Conservation (phyloP, 2,113 vertebrate species). For the Hyla sarda region DNA sequence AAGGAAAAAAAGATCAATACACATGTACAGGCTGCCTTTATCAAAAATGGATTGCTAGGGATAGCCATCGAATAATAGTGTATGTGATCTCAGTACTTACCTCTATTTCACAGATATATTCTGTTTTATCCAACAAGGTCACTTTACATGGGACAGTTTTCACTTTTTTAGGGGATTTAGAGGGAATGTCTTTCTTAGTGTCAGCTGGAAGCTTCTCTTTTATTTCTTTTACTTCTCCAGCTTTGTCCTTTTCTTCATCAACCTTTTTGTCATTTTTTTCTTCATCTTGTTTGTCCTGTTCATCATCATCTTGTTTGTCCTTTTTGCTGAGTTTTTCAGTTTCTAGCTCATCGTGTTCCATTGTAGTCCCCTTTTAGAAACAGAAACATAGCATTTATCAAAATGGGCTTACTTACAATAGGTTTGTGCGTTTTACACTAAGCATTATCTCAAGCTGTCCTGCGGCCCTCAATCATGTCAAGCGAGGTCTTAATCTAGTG, state of each 20-base stretch:
- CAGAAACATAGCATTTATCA: too few relatives aligned
- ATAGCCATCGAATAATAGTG: not conserved
- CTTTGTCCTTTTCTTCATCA: conserved; percentile 59
- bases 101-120: conserved; percentile 91
- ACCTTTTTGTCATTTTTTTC: conserved; percentile 60
- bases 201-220: conserved; percentile 76
- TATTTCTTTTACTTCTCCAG: conserved; percentile 71
- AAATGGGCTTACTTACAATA: too few relatives aligned
- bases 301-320: conserved; percentile 54
- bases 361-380: conserved; percentile 77
- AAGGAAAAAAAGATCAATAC: too few relatives aligned
- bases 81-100: conserved; percentile 71
- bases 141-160: conserved; percentile 90
- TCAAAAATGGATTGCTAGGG: too few relatives aligned
- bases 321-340: conserved; percentile 70
- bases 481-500: too few relatives aligned
- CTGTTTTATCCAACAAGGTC: conserved; percentile 84
- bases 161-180: conserved; percentile 86
- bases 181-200: conserved; percentile 70
- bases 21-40: not conserved
- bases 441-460: too few relatives aligned
- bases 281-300: conserved; percentile 24
- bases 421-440: too few relatives aligned
- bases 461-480: too few relatives aligned
- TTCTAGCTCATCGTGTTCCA: conserved; percentile 74